A percentile compares a stretch with the other conserved stretches of the same genome.
Evolutionary conservation across 1,140 invertebrate genomes (phyloP).

Genomic region (Gryon sp.): DNA sequence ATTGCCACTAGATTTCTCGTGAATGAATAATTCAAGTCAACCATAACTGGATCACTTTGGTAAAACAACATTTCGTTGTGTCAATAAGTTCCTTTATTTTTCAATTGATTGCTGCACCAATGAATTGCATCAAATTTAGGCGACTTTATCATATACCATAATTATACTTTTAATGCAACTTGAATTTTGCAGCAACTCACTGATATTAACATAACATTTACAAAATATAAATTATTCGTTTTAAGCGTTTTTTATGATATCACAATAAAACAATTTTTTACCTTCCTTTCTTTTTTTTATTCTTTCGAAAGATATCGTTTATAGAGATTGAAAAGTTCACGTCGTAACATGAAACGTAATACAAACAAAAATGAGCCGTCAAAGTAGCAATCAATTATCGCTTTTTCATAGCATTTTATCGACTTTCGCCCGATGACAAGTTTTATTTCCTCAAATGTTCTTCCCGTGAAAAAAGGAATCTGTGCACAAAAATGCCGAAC

Average conservation of each 20-base stretch:
- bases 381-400: constrained; percentile 22
- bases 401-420: neutral
- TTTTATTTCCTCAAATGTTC: neutral
- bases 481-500: no score
- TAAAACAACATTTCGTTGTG: neutral
- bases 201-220: no score
- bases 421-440: constrained; percentile 3
- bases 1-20: constrained; percentile 32
- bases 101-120: neutral
- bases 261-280: no score
- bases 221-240: no score
- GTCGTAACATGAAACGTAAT: neutral
- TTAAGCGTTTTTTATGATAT: no score
- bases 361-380: constrained; percentile 2
- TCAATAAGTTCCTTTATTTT: constrained; percentile 3
- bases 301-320: neutral
- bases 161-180: no score
- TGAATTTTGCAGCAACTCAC: no score
- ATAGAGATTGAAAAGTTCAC: constrained; percentile 4
- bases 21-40: constrained; percentile 50
- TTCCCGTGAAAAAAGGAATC: no score
- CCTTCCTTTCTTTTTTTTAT: constrained; percentile 2
- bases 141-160: no score
- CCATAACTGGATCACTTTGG: constrained; percentile 31
- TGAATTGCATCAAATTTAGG: neutral